phyloP scores from a whole-genome alignment of 2,797 vertebrate genomes.

The Takifugu rubripes region DNA sequence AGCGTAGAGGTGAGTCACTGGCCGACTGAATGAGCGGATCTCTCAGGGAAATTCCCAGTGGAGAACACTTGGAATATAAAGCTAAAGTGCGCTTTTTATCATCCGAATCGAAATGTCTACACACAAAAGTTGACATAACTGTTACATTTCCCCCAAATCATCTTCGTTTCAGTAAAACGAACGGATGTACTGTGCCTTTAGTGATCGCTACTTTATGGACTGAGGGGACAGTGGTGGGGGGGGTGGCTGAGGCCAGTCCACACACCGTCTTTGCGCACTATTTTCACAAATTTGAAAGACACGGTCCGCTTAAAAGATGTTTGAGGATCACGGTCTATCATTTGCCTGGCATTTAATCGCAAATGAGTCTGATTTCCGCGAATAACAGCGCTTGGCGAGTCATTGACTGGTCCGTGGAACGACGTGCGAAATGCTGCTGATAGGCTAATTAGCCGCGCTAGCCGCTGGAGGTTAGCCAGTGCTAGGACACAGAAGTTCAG shows the following conservation, averaged over 20 bases:
- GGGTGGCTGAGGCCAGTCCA: too few relatives aligned
- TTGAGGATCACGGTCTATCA: too few relatives aligned
- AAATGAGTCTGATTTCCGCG: too few relatives aligned
- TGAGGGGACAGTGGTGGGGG: too few relatives aligned
- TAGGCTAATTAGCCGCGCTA: conserved; percentile 73
- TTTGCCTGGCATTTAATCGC: too few relatives aligned
- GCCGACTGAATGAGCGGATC: conserved; percentile 66
- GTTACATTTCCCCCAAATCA: neutral
- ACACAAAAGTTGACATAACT: neutral
- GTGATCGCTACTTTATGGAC: too few relatives aligned
- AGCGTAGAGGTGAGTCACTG: conserved; percentile 80
- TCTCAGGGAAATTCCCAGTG: conserved; percentile 70
- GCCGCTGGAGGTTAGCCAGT: conserved; percentile 66
- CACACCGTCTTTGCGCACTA: too few relatives aligned
- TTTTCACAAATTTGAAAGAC: too few relatives aligned
- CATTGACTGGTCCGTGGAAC: conserved; percentile 36
- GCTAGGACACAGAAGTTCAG: conserved; percentile 67
- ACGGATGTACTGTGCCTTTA: too few relatives aligned
- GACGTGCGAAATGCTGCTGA: conserved; percentile 58
- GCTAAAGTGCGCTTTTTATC: neutral
- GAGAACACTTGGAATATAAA: conserved; percentile 35
- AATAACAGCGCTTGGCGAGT: conserved; percentile 14
- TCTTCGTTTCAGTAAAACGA: too few relatives aligned
- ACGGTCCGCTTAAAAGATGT: too few relatives aligned
- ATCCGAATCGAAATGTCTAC: rapidly evolving